Base-by-base conservation (phyloP, 2,888 invertebrate genomes). In the Bursaphelenchus okinawaensis region DNA sequence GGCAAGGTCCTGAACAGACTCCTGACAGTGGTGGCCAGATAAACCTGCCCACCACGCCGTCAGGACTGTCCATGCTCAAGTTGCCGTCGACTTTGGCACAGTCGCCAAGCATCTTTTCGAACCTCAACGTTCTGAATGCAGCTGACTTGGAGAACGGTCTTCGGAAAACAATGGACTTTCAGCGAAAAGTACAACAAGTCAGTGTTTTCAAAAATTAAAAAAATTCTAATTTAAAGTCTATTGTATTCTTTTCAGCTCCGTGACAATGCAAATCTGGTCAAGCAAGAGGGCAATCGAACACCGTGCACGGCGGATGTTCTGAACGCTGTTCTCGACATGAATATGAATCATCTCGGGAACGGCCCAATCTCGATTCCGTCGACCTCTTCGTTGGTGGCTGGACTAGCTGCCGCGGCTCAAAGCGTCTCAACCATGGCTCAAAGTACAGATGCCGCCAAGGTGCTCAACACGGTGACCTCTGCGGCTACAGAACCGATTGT, bases 291-390 rank as follows among this genome's bases (percentile, higher is more conserved):
- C 22, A 72, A 64, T 28, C 67, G 63, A 26, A 77, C 78, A 24
- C 81, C 81, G 0, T 69, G 80, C 52, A 81, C 81, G 7, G 81
- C 81, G 12, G 81, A 81, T 55, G 81, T 81, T 8, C 69, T 81
- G 31, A 78, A 81, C 65, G 76, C 77, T 1, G 79, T 81, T 8
- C 67, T 81, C 16, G 80, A 81, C 66, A 79, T 80, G 74, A 74
- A 81, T 62, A 68, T 71, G 55, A 77, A 76, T 65, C 67, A 73
- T 20, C 26, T 50, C n/a, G 26, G 28, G 27, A 8, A 68, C 59
- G 67, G 66, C 40, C 55, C 66, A 8, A 57, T 66, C 7, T 52
- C 66, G 26, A 67, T 66, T 12, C 65, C 67, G 4, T 66, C 67
- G 9, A 67, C 67, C 12, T 66, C 67, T 7, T 26, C 66, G 26